A percentile compares a stretch with the other conserved stretches of the same genome.
Evolutionary conservation across 2,888 invertebrate species (phyloP).

Genomic region (Strigamia maritima): DNA sequence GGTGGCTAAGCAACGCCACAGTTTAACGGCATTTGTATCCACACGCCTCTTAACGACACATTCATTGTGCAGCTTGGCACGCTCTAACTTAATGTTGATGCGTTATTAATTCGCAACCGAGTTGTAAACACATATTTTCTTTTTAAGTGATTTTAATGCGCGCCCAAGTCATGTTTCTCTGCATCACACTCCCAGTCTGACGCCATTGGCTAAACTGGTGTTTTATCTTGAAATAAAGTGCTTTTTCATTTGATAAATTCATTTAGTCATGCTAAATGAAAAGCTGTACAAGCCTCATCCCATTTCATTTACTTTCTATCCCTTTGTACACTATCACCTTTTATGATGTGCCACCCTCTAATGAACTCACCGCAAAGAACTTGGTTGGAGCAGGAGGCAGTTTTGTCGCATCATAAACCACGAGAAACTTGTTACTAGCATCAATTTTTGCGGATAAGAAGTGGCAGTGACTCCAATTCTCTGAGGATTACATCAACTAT

Average conservation of each 20-base stretch:
- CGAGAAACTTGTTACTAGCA: not conserved
- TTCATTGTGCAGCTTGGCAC: not conserved
- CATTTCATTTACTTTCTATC: constrained; percentile 5
- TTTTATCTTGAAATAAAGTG: not conserved
- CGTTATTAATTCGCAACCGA: constrained; percentile 10
- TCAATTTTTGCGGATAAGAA: constrained; percentile 10
- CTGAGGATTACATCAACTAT: not conserved
- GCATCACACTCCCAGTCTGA: too few relatives aligned
- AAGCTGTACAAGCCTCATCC: not conserved
- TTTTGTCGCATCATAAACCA: constrained; percentile 15
- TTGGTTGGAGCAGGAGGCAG: constrained; percentile 10
- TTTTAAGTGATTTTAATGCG: constrained; percentile 10
- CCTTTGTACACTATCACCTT: constrained; percentile 9
- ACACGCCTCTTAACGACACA: not conserved
- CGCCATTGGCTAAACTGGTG: not conserved
- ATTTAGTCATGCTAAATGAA: not conserved
- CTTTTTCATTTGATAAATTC: not conserved
- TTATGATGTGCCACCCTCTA: constrained; percentile 10
- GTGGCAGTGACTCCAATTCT: constrained; percentile 2
- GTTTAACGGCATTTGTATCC: not conserved
- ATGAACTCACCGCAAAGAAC: constrained; percentile 10
- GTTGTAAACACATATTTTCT: not conserved
- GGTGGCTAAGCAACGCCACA: not conserved
- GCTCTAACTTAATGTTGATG: not conserved
- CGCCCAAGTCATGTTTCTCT: not conserved